A percentile compares a stretch with the other conserved stretches of the same genome.
Conservation (phyloP, 1,140 invertebrate species). For the Pseudobourletiella spinata region DNA sequence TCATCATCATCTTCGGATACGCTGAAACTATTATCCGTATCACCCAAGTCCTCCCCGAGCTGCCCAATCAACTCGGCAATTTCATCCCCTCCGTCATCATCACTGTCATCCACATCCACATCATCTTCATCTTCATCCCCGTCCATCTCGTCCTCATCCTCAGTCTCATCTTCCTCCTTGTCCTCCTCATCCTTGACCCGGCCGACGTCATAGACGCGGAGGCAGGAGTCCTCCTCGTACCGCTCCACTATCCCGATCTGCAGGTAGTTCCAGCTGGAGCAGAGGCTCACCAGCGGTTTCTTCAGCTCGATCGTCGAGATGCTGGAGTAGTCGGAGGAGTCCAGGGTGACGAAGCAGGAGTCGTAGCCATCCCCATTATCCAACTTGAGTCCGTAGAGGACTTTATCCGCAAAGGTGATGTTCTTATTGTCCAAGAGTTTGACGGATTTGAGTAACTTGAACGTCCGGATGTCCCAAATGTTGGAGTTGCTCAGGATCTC, state of each 20-base stretch:
- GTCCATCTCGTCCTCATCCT: slow-evolving; percentile 45
- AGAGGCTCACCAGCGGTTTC: slow-evolving; percentile 40
- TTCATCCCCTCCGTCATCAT: slow-evolving; percentile 40
- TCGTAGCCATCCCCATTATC: slow-evolving; percentile 16
- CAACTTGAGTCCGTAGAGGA: slow-evolving; percentile 45
- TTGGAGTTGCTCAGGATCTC: slow-evolving; percentile 86
- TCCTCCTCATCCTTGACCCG: slow-evolving; percentile 61
- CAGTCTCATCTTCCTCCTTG: slow-evolving; percentile 46
- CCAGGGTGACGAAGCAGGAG: slow-evolving; percentile 72
- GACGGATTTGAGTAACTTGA: slow-evolving; percentile 86
- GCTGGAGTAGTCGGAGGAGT: slow-evolving; percentile 84
- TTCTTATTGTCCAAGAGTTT: slow-evolving; percentile 64
- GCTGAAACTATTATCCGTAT: slow-evolving; percentile 15
- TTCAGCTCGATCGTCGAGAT: slow-evolving; percentile 88
- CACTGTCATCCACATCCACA: slow-evolving; percentile 48
- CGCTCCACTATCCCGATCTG: slow-evolving; percentile 78
- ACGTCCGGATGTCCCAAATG: slow-evolving; percentile 93
- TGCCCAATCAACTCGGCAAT: slow-evolving; percentile 26
- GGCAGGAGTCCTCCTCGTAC: slow-evolving; percentile 69
- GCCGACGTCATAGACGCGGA: slow-evolving; percentile 73
- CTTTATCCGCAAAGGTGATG: slow-evolving; percentile 48
- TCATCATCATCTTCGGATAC: slow-evolving; percentile 37
- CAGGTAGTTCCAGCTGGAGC: slow-evolving; percentile 29
- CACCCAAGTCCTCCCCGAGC: slow-evolving; percentile 38
- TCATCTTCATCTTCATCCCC: slow-evolving; percentile 37